Conservation (phyloP, 2,888 invertebrate species). For the Philonicus albiceps region DNA sequence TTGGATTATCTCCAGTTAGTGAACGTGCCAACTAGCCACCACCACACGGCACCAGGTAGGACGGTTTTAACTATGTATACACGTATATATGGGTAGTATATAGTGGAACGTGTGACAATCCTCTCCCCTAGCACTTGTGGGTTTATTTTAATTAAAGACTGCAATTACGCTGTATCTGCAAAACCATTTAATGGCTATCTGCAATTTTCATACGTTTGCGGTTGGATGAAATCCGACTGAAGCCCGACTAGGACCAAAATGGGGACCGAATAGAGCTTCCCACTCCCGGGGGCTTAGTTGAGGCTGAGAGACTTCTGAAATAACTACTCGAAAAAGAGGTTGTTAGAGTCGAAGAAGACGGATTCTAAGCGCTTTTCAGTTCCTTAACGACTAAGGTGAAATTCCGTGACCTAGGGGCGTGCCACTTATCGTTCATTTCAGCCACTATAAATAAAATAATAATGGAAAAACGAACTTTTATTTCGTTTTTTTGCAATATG, state of each 20-base stretch:
- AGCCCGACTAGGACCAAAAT: neutral
- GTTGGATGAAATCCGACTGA: neutral
- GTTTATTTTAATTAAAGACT: conserved; percentile 39
- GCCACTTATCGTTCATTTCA: neutral
- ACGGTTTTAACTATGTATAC: neutral
- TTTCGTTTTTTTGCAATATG: neutral
- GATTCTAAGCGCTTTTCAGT: neutral
- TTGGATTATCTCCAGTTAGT: conserved; percentile 17
- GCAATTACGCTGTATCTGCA: conserved; percentile 34
- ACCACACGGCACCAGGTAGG: neutral
- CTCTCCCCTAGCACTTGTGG: neutral
- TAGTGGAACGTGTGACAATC: neutral
- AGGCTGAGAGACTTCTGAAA: neutral
- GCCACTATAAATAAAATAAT: neutral
- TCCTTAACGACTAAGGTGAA: neutral
- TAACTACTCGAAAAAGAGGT: neutral
- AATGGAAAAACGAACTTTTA: neutral
- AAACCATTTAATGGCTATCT: conserved; percentile 25
- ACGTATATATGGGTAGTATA: neutral
- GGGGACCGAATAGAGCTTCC: neutral
- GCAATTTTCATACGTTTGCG: conserved; percentile 25
- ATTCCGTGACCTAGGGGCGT: neutral
- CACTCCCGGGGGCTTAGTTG: neutral
- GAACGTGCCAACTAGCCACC: conserved; percentile 7
- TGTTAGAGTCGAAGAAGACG: neutral